Percentiles rank a stretch among this genome's conserved stretches.
Evolutionary conservation across 1,140 invertebrate species (phyloP).

Genomic region (Psix sp.): DNA sequence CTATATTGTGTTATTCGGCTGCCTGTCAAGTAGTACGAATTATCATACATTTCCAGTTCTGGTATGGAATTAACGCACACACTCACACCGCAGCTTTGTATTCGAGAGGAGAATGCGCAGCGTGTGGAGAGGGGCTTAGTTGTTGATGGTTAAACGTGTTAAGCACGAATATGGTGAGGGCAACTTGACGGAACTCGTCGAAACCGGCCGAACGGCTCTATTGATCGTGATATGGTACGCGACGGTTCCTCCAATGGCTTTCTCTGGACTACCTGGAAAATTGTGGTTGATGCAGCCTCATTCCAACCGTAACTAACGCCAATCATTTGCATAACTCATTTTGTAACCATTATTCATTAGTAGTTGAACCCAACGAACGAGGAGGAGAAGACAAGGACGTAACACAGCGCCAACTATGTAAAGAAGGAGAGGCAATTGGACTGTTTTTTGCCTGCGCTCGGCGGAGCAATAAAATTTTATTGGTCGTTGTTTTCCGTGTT

Average conservation of each 20-base stretch:
- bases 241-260: conserved; percentile 50
- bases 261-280: conserved; percentile 52
- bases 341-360: conserved; percentile 39
- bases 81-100: conserved; percentile 8
- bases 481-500: conserved; percentile 21
- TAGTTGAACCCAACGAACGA: conserved; percentile 4
- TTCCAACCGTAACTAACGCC: conserved; percentile 38
- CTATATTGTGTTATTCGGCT: conserved; percentile 49
- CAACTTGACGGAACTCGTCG: conserved; percentile 59
- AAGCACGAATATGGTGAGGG: conserved; percentile 52
- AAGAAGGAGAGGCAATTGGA: conserved; percentile 25
- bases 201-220: conserved; percentile 57
- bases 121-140: conserved; percentile 1
- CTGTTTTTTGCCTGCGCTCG: neutral
- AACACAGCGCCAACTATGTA: neutral
- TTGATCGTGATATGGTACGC: conserved; percentile 56
- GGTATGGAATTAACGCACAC: conserved; percentile 55
- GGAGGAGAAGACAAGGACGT: neutral
- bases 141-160: conserved; percentile 58
- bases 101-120: neutral
- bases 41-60: conserved; percentile 58
- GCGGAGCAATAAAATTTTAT: conserved; percentile 12
- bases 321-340: conserved; percentile 46
- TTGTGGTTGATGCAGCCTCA: conserved; percentile 53
- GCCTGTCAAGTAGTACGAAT: conserved; percentile 44